A percentile compares a stretch with the other conserved stretches of the same genome.
phyloP scores from a whole-genome alignment of 2,888 invertebrate genomes.

The Rugalucina vietnamica region DNA sequence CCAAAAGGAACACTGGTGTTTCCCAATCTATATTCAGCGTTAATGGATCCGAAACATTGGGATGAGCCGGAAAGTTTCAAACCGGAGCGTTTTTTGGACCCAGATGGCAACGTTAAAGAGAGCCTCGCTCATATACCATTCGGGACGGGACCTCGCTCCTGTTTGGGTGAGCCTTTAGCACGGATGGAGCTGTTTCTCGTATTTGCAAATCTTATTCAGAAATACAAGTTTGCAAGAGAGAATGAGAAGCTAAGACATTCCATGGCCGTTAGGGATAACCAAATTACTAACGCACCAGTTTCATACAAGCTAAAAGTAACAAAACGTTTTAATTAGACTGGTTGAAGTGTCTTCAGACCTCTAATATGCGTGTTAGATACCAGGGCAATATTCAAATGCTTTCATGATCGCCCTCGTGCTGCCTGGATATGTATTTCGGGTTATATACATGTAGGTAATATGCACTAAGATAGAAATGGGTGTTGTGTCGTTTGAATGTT shows the following conservation, averaged over 20 bases:
- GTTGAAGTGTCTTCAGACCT: no score
- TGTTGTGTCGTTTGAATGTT: no score
- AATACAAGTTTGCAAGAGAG: not conserved
- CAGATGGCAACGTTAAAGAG: not conserved
- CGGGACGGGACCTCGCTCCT: not conserved
- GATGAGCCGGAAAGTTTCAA: slow-evolving; percentile 68
- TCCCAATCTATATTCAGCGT: slow-evolving; percentile 68
- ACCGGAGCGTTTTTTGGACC: slow-evolving; percentile 62
- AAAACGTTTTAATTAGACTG: no score
- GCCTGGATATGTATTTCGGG: no score
- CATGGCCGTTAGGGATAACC: not conserved
- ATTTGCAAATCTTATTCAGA: not conserved
- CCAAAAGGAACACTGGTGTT: slow-evolving; percentile 68
- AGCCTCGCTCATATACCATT: not conserved
- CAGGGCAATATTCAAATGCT: no score
- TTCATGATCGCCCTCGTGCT: no score
- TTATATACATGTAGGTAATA: no score
- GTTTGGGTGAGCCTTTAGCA: not conserved
- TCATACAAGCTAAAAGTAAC: not conserved
- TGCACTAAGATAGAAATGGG: no score
- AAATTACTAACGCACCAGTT: not conserved
- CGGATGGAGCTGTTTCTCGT: not conserved
- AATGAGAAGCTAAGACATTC: not conserved
- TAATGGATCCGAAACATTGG: slow-evolving; percentile 67
- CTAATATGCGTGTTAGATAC: no score